Percentiles rank a stretch among this genome's conserved stretches.
These are phyloP conservation scores for Sarcophaga caerulescens DNA, from an alignment of 2,888 invertebrate genomes.

Conservation along the genomic window DNA sequence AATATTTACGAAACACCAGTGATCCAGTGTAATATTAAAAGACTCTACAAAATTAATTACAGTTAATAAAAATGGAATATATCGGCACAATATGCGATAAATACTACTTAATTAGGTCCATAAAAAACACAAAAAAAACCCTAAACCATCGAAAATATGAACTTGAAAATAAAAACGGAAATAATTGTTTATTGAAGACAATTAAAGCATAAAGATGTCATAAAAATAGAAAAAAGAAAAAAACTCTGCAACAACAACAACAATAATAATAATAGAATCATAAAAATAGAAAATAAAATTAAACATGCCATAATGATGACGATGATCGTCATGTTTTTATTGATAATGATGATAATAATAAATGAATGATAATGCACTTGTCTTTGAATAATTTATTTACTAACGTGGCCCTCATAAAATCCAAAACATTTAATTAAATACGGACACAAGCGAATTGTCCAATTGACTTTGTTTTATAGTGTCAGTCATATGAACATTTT, in stretches of 20 bases:
- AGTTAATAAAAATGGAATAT: background rate
- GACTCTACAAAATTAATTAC: too few relatives aligned
- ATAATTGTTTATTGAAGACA: slow-evolving; percentile 20
- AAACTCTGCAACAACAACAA: background rate
- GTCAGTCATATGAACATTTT: too few relatives aligned
- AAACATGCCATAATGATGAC: slow-evolving; percentile 13
- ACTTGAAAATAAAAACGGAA: background rate
- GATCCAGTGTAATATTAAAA: too few relatives aligned
- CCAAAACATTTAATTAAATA: background rate
- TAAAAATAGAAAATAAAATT: slow-evolving; percentile 20
- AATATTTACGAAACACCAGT: too few relatives aligned
- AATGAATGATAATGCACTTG: too few relatives aligned
- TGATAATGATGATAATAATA: background rate
- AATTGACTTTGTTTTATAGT: background rate
- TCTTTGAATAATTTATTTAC: background rate
- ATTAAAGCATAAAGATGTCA: slow-evolving; percentile 13
- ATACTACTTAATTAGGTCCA: too few relatives aligned
- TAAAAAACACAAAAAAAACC: background rate
- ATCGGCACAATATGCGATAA: background rate
- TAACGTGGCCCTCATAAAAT: background rate
- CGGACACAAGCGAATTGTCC: background rate
- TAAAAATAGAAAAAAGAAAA: background rate
- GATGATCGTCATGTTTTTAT: background rate
- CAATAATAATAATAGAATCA: background rate
- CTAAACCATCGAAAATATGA: background rate